Percentiles rank a stretch among this genome's conserved stretches.
Conservation (phyloP, 2,113 vertebrate genomes). For the Antechinus flavipes region DNA sequence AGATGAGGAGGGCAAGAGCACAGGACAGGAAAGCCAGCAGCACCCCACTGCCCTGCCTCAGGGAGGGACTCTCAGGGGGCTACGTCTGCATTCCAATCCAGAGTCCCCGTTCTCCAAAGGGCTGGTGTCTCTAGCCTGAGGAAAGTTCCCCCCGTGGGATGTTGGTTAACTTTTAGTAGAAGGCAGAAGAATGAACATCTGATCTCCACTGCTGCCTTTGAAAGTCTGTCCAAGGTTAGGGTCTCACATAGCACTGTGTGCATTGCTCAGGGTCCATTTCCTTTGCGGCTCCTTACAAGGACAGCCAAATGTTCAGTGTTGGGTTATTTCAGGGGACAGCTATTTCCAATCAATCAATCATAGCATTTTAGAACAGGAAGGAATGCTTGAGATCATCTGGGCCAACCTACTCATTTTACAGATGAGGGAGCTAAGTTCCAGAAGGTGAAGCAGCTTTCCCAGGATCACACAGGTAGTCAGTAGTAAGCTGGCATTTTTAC, state of each 20-base stretch:
- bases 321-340: not conserved
- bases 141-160: not conserved
- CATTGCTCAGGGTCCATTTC: not conserved
- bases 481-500: not conserved
- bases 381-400: not conserved
- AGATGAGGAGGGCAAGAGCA: not conserved
- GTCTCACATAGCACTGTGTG: not conserved
- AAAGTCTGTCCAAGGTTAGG: not conserved
- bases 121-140: not conserved
- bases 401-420: not conserved
- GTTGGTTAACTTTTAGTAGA: not conserved
- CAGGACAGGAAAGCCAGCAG: not conserved
- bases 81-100: not conserved
- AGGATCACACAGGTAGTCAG: not conserved
- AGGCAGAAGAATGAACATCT: slow-evolving; percentile 5
- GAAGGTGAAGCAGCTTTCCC: not conserved
- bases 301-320: not conserved
- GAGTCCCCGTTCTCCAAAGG: not conserved
- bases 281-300: not conserved
- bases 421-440: not conserved
- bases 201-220: not conserved
- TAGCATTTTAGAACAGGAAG: not conserved
- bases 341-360: not conserved
- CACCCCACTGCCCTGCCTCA: not conserved
- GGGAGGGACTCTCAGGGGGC: not conserved